A percentile compares a stretch with the other conserved stretches of the same genome.
These are phyloP conservation scores for Boloria selene DNA, from an alignment of 2,888 invertebrate species.

Conservation along the genomic window DNA sequence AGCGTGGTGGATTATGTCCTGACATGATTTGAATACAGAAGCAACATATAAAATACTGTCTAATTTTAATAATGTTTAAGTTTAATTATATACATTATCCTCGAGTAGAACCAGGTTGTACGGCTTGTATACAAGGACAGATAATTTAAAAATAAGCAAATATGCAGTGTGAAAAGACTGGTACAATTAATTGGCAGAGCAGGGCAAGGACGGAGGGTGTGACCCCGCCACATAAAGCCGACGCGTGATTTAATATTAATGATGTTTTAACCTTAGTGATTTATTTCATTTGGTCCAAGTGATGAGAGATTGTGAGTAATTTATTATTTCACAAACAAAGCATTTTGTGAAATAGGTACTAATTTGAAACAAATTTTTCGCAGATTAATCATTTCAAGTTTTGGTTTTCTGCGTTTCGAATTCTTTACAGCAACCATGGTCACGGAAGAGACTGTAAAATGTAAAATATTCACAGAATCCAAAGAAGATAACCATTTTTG, in stretches of 20 bases:
- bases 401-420: no score
- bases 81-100: no score
- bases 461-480: no score
- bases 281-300: slow-evolving; percentile 62
- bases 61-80: no score
- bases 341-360: background rate
- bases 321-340: background rate
- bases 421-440: no score
- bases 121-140: background rate
- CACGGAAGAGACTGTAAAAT: no score
- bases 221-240: slow-evolving; percentile 65
- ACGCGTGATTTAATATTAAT: slow-evolving; percentile 80
- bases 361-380: background rate
- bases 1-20: no score
- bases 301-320: background rate
- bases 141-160: slow-evolving; percentile 10
- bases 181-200: slow-evolving; percentile 14
- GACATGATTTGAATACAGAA: no score
- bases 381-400: no score
- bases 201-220: slow-evolving; percentile 44
- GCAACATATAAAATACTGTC: no score
- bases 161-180: slow-evolving; percentile 3
- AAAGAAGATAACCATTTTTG: background rate
- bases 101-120: no score
- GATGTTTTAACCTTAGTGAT: slow-evolving; percentile 81